These are phyloP conservation scores for Monodelphis domestica DNA, from an alignment of 2,797 vertebrate species.

Conservation along the genomic window DNA sequence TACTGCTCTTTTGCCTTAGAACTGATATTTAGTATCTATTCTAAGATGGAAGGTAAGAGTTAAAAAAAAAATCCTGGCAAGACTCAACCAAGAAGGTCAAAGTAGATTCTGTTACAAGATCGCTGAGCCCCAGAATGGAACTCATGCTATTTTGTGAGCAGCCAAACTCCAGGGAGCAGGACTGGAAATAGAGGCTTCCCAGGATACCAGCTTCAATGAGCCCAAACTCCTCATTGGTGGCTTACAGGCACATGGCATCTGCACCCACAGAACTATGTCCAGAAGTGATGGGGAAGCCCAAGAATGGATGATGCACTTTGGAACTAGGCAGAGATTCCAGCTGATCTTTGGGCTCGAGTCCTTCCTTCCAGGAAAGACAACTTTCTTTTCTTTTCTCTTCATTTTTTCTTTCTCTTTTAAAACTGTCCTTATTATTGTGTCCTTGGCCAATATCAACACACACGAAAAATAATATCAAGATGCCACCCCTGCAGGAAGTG, in stretches of 20 bases:
- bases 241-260: not conserved
- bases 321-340: not conserved
- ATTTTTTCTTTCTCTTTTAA: not conserved
- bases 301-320: not conserved
- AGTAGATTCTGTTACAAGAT: not conserved
- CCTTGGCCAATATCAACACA: not conserved
- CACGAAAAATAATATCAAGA: not conserved
- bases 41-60: too few species aligned
- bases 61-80: not conserved
- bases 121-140: not conserved
- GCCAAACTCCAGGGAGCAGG: not conserved
- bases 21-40: too few species aligned
- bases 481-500: not conserved
- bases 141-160: not conserved
- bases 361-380: not conserved
- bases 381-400: not conserved
- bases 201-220: not conserved
- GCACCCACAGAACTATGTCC: not conserved
- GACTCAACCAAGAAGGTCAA: not conserved
- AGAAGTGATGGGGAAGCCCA: not conserved
- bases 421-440: not conserved
- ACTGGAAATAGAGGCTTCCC: not conserved
- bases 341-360: not conserved
- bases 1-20: too few species aligned
- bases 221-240: too few species aligned